Percentiles rank a stretch among this genome's conserved stretches.
Evolutionary conservation across 2,113 vertebrate genomes (phyloP).

Genomic region (Amazona guildingii): DNA sequence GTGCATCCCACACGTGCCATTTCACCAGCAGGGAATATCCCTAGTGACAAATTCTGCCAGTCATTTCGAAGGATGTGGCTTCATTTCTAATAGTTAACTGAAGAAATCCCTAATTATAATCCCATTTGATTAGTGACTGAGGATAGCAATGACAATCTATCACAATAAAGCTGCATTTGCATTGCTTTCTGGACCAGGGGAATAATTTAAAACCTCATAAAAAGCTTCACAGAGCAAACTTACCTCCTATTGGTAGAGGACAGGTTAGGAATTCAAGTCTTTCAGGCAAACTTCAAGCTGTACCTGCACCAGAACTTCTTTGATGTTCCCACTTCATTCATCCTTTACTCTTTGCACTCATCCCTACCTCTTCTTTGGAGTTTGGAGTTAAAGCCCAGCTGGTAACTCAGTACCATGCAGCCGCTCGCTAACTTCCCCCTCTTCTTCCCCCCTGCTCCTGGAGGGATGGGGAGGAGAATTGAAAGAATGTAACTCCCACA

Average conservation of each 20-base stretch:
- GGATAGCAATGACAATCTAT: not conserved
- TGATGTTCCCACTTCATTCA: not conserved
- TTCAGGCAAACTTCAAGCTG: not conserved
- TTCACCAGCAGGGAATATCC: not conserved
- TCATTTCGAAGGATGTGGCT: not conserved
- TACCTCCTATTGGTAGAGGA: not conserved
- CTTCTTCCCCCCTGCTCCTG: too few species aligned
- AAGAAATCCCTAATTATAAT: not conserved
- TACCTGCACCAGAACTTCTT: not conserved
- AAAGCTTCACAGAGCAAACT: not conserved
- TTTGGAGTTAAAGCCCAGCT: too few species aligned
- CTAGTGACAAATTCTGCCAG: not conserved
- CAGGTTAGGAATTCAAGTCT: not conserved
- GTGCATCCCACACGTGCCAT: accelerated
- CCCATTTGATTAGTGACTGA: not conserved
- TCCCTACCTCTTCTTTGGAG: not conserved
- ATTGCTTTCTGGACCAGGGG: not conserved
- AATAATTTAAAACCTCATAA: not conserved
- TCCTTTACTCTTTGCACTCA: not conserved
- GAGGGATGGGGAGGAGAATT: too few species aligned
- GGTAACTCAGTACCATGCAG: too few species aligned
- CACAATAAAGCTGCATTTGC: not conserved
- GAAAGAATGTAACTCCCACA: too few species aligned
- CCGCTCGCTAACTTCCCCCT: too few species aligned
- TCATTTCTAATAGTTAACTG: not conserved